Percentiles rank a stretch among this genome's conserved stretches.
Evolutionary conservation across 2,797 vertebrate genomes (phyloP).

Genomic region (Aratinga solstitialis): DNA sequence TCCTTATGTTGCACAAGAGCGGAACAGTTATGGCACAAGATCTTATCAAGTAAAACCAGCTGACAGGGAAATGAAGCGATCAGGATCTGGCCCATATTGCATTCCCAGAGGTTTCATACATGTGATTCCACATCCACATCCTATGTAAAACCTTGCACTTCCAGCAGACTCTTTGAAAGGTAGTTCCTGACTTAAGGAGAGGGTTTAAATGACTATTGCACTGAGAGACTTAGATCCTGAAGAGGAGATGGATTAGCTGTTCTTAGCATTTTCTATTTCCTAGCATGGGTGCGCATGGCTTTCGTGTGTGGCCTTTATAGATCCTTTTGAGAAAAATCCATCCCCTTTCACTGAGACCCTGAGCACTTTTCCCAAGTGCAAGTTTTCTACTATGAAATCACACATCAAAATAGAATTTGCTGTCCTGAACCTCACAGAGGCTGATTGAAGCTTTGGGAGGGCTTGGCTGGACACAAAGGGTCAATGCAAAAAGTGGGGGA

Average conservation of each 20-base stretch:
- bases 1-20: background rate
- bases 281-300: background rate
- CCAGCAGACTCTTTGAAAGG: background rate
- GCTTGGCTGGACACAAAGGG: background rate
- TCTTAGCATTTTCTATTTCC: background rate
- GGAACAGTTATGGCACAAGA: background rate
- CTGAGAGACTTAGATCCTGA: background rate
- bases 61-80: background rate
- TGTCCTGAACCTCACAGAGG: background rate
- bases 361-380: background rate
- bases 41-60: accelerated
- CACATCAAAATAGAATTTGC: background rate
- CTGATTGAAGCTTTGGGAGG: background rate
- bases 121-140: background rate
- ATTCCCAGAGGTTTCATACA: background rate
- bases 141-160: background rate
- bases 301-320: background rate
- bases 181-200: background rate
- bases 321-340: background rate
- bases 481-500: background rate
- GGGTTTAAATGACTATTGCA: background rate
- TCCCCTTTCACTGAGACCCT: background rate
- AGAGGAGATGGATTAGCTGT: background rate
- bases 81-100: background rate
- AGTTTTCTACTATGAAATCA: background rate